Conservation (phyloP, 2,113 vertebrate genomes). For the Canis aureus region DNA sequence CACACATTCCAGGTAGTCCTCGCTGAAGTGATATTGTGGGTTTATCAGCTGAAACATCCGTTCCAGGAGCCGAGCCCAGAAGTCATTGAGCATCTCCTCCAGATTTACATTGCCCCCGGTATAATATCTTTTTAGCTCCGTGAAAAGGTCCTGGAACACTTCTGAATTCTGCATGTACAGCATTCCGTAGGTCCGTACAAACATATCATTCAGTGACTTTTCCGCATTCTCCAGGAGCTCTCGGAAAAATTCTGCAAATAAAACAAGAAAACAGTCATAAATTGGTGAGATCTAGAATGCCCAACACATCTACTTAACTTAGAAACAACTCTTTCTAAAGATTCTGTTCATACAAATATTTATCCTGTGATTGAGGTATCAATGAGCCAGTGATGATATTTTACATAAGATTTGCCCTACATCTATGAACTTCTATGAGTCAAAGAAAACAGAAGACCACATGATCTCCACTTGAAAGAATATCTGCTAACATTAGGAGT, state of each 20-base stretch:
- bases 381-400: neutral
- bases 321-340: neutral
- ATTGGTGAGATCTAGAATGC: neutral
- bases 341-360: neutral
- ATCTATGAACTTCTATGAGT: neutral
- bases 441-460: constrained; percentile 40
- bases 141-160: constrained; percentile 98
- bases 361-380: neutral
- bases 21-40: constrained; percentile 95
- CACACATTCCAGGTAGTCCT: constrained; percentile 97
- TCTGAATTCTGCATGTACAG: constrained; percentile 97
- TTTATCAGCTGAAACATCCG: constrained; percentile 98
- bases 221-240: constrained; percentile 97
- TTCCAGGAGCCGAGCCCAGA: constrained; percentile 96
- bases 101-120: constrained; percentile 97
- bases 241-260: constrained; percentile 95
- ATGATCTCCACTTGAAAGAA: constrained; percentile 14
- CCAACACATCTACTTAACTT: neutral
- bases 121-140: constrained; percentile 97
- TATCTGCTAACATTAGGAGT: neutral
- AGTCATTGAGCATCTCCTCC: constrained; percentile 98
- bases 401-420: neutral
- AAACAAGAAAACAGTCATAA: constrained; percentile 48
- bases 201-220: constrained; percentile 96
- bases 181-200: constrained; percentile 95